These are phyloP conservation scores for Paracanthobrama guichenoti DNA, from an alignment of 2,113 vertebrate genomes.

Conservation along the genomic window DNA sequence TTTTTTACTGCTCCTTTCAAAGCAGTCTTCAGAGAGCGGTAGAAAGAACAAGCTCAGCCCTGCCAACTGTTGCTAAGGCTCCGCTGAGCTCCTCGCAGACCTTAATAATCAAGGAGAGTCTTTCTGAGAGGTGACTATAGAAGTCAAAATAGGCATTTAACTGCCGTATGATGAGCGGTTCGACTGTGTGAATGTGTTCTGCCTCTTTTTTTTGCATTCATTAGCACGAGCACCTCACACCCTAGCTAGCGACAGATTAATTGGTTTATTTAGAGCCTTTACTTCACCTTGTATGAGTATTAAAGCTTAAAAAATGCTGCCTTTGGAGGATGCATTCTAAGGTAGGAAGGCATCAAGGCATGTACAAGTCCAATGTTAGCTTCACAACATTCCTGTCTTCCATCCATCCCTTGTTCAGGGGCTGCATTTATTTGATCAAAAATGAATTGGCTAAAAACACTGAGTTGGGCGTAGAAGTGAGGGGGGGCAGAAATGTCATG, in stretches of 20 bases:
- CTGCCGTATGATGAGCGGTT: background rate
- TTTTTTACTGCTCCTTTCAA: slow-evolving; percentile 19
- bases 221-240: background rate
- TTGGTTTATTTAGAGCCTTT: background rate
- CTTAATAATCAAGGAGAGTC: background rate
- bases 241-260: background rate
- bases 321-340: too few relatives aligned
- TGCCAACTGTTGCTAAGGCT: slow-evolving; percentile 53
- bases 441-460: too few relatives aligned
- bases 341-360: too few relatives aligned
- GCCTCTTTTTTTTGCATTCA: background rate
- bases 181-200: background rate
- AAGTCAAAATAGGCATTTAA: slow-evolving; percentile 36
- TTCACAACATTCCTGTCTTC: too few relatives aligned
- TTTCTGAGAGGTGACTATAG: background rate
- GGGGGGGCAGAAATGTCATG: too few relatives aligned
- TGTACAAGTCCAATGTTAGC: too few relatives aligned
- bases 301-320: too few relatives aligned
- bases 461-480: too few relatives aligned
- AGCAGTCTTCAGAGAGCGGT: slow-evolving; percentile 20
- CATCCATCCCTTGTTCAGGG: too few relatives aligned
- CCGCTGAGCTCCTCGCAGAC: background rate
- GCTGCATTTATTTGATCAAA: background rate
- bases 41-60: slow-evolving; percentile 12
- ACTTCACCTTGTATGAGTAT: background rate